Evolutionary conservation across 2,888 invertebrate genomes (phyloP).

Genomic region (Fragum whitleyi): DNA sequence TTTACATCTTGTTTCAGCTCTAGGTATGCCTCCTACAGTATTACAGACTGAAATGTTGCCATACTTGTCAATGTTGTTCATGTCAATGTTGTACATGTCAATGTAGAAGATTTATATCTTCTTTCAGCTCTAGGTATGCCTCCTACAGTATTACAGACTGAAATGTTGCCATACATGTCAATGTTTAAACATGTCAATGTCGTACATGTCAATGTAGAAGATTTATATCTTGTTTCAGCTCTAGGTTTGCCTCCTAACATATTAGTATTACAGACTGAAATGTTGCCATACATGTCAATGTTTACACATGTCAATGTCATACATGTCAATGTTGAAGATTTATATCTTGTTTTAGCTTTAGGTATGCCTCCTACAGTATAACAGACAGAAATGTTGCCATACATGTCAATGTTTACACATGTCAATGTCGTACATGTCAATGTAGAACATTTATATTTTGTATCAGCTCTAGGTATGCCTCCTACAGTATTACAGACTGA

Average conservation of each 20-base stretch:
- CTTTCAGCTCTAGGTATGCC: slow-evolving; percentile 73
- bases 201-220: too few relatives aligned
- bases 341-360: slow-evolving; percentile 71
- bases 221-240: too few relatives aligned
- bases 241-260: slow-evolving; percentile 75
- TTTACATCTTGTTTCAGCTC: too few relatives aligned
- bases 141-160: slow-evolving; percentile 76
- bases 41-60: slow-evolving; percentile 78
- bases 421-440: neutral
- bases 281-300: slow-evolving; percentile 76
- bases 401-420: slow-evolving; percentile 72
- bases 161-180: slow-evolving; percentile 78
- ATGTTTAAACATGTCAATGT: too few relatives aligned
- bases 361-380: slow-evolving; percentile 75
- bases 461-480: slow-evolving; percentile 73
- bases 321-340: neutral
- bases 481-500: slow-evolving; percentile 78
- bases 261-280: slow-evolving; percentile 76
- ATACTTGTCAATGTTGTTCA: slow-evolving; percentile 72
- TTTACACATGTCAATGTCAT: too few relatives aligned
- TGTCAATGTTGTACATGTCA: neutral
- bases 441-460: too few relatives aligned
- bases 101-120: too few relatives aligned
- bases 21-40: slow-evolving; percentile 74
- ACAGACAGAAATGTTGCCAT: slow-evolving; percentile 78